Evolutionary conservation across 92 coral and sea anemone species (phyloP).

Genomic region (Epizoanthus stellaris): DNA sequence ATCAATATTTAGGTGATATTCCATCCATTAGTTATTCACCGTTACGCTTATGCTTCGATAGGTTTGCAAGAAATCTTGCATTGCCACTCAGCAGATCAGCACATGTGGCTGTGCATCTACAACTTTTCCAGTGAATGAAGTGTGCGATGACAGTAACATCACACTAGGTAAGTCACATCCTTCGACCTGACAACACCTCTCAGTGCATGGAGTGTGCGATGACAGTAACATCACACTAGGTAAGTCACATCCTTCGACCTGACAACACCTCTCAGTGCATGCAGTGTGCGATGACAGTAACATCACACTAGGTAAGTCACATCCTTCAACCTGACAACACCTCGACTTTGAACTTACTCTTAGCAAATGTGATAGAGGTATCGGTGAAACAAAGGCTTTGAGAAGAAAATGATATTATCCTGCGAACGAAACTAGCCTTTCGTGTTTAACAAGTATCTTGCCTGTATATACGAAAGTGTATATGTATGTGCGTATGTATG

Average conservation of each 20-base stretch:
- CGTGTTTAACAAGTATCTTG: no score
- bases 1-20: neutral
- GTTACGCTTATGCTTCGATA: neutral
- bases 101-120: constrained; percentile 26
- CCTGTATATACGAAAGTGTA: no score
- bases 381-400: no score
- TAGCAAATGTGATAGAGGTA: no score
- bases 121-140: neutral
- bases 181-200: neutral
- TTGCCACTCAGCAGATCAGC: constrained; percentile 5
- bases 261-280: neutral
- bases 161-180: constrained; percentile 7
- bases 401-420: no score
- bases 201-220: neutral
- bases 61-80: constrained; percentile 29
- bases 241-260: neutral
- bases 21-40: neutral
- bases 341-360: no score
- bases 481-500: no score
- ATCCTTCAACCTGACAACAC: neutral
- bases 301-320: constrained; percentile 4
- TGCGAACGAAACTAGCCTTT: no score
- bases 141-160: constrained; percentile 14
- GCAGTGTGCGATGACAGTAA: constrained; percentile 3
- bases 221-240: neutral